Base-by-base conservation (phyloP, 2,888 invertebrate genomes). In the Parnassius apollo region DNA sequence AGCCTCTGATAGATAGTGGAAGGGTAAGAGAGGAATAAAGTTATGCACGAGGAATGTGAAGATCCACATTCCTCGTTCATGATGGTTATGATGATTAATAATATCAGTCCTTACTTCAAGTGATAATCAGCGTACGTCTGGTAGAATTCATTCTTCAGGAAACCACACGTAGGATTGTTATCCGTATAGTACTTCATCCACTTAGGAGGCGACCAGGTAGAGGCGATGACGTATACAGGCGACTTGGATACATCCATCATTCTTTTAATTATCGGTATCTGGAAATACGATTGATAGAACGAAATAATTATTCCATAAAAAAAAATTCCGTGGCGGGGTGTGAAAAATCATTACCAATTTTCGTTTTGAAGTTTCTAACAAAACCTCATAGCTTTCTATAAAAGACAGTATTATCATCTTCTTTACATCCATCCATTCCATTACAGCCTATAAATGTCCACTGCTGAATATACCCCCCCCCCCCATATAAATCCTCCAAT, bases 71-170 rank as follows among this genome's bases (percentile, higher is more conserved):
- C 25, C 25, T 25, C 25, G 25, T 25, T 25, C 4, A 25, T 4
- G 25, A 1, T 25, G 25, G 25, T 25, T 2, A 3, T 3, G 2
- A 25, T 3, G 25, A 25, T 25, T 25, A 25, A 25, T 25, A 25
- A 25, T 25, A 25, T 3, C 25, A 25, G 25, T 25, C 25, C 75
- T 75, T 74, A 94, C 92, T 93, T 96, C 0, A 95, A 75, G 75
- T 95, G 93, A 75, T 97, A 98, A 61, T 96, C 86, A 0, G 96
- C 96, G 92, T 95, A 97, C 0, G 94, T 83, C 78, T 96, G 94
- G 76, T 94, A 96, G 77, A 94, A 95, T 59, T 89, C 77, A 0
- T 71, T 60, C 65, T 83, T 83, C 0, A 93, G 70, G 0, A 68
- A 74, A 66, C 91, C 88, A 70, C 83, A 91, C 4, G 44, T 45